Conservation (phyloP, 2,797 vertebrate genomes). For the Tenualosa thibaudeaui region DNA sequence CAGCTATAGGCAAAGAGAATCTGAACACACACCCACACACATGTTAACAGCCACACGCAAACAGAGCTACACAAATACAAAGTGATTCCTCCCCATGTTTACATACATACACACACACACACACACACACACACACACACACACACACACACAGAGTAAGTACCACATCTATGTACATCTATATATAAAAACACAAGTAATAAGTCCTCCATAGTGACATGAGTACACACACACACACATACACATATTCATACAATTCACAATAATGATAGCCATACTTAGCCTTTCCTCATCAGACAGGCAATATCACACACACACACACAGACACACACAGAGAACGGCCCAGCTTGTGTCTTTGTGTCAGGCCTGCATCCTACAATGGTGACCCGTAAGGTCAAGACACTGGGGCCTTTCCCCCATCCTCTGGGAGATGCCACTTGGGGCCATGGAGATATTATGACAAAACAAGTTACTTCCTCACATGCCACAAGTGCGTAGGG, state of each 20-base stretch:
- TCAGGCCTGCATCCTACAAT: constrained; percentile 45
- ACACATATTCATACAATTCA: background rate
- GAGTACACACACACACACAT: background rate
- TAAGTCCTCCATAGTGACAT: background rate
- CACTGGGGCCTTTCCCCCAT: background rate
- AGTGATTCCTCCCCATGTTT: background rate
- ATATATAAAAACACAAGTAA: background rate
- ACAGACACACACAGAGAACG: background rate
- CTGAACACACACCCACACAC: constrained; percentile 40
- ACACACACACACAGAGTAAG: no score
- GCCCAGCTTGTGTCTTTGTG: background rate
- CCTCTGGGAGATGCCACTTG: constrained; percentile 49
- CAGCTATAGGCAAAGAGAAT: constrained; percentile 63
- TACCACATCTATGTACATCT: background rate
- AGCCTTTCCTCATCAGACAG: background rate
- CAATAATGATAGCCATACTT: background rate
- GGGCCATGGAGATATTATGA: constrained; percentile 56
- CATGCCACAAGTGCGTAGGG: constrained; percentile 59
- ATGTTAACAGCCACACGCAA: background rate
- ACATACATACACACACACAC: background rate
- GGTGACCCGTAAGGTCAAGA: constrained; percentile 67
- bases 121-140: background rate
- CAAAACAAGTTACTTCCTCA: constrained; percentile 64
- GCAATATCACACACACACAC: constrained; percentile 20
- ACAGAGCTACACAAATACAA: background rate